These are phyloP conservation scores for Saguinus imperator DNA, from an alignment of 2,113 vertebrate species.

Conservation along the genomic window DNA sequence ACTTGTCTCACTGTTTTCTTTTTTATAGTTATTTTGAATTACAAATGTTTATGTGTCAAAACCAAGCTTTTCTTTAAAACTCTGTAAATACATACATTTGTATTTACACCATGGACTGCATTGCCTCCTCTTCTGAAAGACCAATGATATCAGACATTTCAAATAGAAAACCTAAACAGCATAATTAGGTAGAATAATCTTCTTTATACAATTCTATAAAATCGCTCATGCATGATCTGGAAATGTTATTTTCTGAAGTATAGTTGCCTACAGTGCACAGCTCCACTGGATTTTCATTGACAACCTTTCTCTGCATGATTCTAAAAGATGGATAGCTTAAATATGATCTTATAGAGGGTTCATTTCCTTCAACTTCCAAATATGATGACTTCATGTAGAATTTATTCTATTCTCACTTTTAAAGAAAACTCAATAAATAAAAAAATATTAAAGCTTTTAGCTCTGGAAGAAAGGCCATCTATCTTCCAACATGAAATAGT, in stretches of 20 bases:
- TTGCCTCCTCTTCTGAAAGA: background rate
- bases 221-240: background rate
- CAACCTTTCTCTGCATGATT: background rate
- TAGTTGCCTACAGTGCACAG: background rate
- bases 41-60: background rate
- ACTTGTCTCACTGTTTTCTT: background rate
- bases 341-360: background rate
- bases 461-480: constrained; percentile 36
- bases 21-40: background rate
- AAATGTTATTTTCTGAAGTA: constrained; percentile 3
- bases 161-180: background rate
- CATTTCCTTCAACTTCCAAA: constrained; percentile 36
- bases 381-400: constrained; percentile 8
- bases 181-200: background rate
- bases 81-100: background rate
- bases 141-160: background rate
- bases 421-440: constrained; percentile 25
- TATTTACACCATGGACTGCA: background rate
- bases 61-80: background rate
- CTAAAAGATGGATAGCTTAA: background rate
- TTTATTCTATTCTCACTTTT: background rate
- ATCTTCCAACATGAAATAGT: constrained; percentile 14
- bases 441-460: background rate
- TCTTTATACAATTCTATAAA: background rate
- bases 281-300: background rate